Evolutionary conservation across 2,113 vertebrate species (phyloP).

Genomic region (Gnathonemus longibarbis): DNA sequence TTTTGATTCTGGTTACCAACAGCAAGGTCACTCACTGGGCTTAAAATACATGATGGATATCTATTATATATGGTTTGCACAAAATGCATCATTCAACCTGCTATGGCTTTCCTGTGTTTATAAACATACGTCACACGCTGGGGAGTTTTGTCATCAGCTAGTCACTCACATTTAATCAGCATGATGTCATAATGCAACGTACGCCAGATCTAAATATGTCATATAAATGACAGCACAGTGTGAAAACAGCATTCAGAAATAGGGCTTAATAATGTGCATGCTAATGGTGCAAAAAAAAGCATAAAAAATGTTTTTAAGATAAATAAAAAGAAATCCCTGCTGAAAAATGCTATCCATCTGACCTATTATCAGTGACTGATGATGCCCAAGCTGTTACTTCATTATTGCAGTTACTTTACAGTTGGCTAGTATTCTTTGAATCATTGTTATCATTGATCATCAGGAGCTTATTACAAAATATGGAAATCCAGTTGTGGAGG

Average conservation of each 20-base stretch:
- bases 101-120: background rate
- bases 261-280: background rate
- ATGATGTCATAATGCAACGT: background rate
- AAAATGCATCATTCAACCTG: background rate
- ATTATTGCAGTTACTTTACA: background rate
- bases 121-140: background rate
- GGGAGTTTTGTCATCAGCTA: background rate
- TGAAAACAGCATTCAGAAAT: background rate
- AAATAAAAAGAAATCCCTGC: background rate
- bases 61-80: background rate
- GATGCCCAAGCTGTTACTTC: background rate
- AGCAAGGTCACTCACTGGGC: background rate
- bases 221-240: background rate
- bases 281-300: background rate
- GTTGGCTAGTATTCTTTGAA: background rate
- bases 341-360: background rate
- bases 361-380: background rate
- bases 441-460: background rate
- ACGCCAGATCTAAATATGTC: background rate
- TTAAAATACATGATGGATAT: background rate
- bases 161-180: background rate
- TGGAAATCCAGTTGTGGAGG: background rate
- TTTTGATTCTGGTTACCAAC: background rate
- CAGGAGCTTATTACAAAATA: background rate
- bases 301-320: background rate